A percentile compares a stretch with the other conserved stretches of the same genome.
phyloP scores from a whole-genome alignment of 2,888 invertebrate genomes.

The Pheosia tremula region DNA sequence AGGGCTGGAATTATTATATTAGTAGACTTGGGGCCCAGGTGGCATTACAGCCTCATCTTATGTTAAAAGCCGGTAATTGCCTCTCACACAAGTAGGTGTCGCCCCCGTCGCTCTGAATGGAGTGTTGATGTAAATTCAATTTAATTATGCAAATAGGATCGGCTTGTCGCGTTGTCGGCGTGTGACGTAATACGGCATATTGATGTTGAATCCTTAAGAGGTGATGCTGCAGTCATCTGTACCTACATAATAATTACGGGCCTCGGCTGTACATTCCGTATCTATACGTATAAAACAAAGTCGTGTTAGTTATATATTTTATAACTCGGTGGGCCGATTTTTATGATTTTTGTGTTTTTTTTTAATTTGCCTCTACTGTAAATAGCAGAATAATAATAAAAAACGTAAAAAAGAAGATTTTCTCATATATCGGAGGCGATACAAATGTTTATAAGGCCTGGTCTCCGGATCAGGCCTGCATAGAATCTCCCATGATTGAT shows the following conservation, averaged over 20 bases:
- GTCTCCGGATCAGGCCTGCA: too few species aligned
- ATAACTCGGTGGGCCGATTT: too few species aligned
- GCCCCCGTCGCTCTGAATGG: conserved; percentile 31
- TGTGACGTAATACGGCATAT: neutral
- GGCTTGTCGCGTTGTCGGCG: conserved; percentile 4
- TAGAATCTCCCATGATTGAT: too few species aligned
- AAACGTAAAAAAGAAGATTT: too few species aligned
- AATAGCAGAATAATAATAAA: too few species aligned
- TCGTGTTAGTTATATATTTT: too few species aligned
- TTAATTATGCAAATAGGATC: conserved; percentile 53
- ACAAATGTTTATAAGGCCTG: too few species aligned
- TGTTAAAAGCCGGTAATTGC: conserved; percentile 39
- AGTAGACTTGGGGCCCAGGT: neutral
- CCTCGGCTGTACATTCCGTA: neutral
- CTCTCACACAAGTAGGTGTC: conserved; percentile 30
- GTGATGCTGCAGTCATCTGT: neutral
- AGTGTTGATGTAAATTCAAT: conserved; percentile 51
- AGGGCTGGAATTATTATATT: too few species aligned
- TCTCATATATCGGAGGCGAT: too few species aligned
- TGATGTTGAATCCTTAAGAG: neutral
- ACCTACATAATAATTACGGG: neutral
- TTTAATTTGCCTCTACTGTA: too few species aligned
- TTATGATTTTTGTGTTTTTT: too few species aligned
- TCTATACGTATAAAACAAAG: too few species aligned
- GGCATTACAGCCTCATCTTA: conserved; percentile 12